Evolutionary conservation across 2,113 vertebrate species (phyloP).

Genomic region (Sterrhoptilus dennistouni): DNA sequence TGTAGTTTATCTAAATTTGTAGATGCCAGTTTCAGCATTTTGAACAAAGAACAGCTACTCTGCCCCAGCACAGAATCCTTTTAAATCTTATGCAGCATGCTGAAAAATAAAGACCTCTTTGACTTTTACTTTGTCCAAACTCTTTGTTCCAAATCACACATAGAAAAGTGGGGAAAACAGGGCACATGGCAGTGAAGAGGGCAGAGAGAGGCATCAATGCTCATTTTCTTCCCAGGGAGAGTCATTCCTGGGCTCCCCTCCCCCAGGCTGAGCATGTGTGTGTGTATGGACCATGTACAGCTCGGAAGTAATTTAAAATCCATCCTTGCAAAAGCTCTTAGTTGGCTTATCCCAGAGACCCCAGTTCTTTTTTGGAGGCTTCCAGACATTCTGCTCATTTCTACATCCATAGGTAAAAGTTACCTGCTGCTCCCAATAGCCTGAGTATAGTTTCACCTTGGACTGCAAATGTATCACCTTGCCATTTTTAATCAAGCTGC

Average conservation of each 20-base stretch:
- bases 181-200: not conserved
- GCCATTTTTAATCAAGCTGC: not conserved
- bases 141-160: not conserved
- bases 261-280: rapidly evolving
- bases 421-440: not conserved
- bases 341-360: not conserved
- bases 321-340: not conserved
- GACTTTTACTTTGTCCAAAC: not conserved
- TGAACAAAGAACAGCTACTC: not conserved
- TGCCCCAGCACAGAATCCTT: not conserved
- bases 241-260: not conserved
- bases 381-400: not conserved
- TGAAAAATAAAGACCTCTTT: conserved; percentile 7
- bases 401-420: not conserved
- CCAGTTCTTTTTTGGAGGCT: not conserved
- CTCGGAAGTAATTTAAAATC: not conserved
- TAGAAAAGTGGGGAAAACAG: not conserved
- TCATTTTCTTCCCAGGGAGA: not conserved
- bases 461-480: not conserved
- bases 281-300: not conserved
- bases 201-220: rapidly evolving
- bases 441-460: not conserved
- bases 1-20: not conserved
- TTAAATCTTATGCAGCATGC: not conserved
- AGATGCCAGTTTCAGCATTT: not conserved